Conservation (phyloP, 2,888 invertebrate genomes). For the Parelbella ahira region DNA sequence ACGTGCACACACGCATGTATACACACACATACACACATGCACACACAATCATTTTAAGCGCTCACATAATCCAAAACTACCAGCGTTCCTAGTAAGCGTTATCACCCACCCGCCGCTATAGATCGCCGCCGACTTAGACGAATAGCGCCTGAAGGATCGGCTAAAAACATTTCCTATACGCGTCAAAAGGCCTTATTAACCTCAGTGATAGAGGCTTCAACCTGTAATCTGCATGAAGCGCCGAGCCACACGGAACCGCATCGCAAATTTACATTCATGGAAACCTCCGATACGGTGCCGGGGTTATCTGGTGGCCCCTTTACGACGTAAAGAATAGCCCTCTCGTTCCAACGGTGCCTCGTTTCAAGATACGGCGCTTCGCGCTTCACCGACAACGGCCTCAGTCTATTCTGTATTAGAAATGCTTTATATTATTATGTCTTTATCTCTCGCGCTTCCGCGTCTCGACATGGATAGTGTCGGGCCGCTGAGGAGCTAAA, state of each 20-base stretch:
- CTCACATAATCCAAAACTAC: too few species aligned
- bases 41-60: too few species aligned
- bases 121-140: too few species aligned
- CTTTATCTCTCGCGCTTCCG: conserved; percentile 27
- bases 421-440: conserved; percentile 30
- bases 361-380: conserved; percentile 24
- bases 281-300: conserved; percentile 45
- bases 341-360: conserved; percentile 39
- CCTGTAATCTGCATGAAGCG: conserved; percentile 20
- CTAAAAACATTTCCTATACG: conserved; percentile 9
- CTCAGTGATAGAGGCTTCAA: conserved; percentile 15
- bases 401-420: conserved; percentile 29
- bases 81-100: too few species aligned
- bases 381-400: conserved; percentile 8
- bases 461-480: conserved; percentile 1
- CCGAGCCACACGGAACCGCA: conserved; percentile 30
- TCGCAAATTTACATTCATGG: conserved; percentile 51
- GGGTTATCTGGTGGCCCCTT: conserved; percentile 61
- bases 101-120: too few species aligned
- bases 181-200: conserved; percentile 24
- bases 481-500: not conserved
- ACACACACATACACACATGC: too few species aligned
- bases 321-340: conserved; percentile 44
- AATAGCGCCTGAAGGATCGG: too few species aligned
- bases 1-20: too few species aligned